Evolutionary conservation across 2,888 invertebrate species (phyloP), one percentile per base, ranked within the genome.

Genomic region (Sisyra nigra): DNA sequence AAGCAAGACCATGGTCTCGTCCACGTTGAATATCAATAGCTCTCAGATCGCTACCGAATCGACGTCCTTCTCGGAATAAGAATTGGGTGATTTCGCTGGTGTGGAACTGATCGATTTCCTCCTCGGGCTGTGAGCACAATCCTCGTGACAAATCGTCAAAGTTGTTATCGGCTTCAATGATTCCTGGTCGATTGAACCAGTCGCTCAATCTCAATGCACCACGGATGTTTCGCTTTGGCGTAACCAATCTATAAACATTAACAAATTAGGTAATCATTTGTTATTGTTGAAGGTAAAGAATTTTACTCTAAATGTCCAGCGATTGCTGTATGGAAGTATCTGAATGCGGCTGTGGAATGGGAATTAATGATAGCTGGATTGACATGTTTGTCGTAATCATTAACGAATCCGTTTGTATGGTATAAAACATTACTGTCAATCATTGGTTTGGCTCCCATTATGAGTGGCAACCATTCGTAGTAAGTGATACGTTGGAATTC

Each of bases 11-110:
- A 54, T 91, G 89, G 59, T 91, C 91, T 40, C 91, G 72, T 49
- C 84, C 83, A 48, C 91, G 72, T 57, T 91, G 89, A 48, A 91
- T 78, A 55, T 89, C 88, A 29, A 78, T 73, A 1, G 89, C 80
- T 35, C 84, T 74, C 46, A 91, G 65, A 60, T 91, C 91, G 8
- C 72, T 65, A 0, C 91, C 91, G 49, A 89, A 80, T 2, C 76
- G 74, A 55, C 70, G 74, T 47, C 73, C 75, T 15, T 75, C 71
- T 54, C 81, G 75, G 61, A 80, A 77, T 43, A 80, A 57, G 57
- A 65, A 77, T 50, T 73, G 68, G 3, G 77, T 79, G 41, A 79
- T 75, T 78, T 79, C 52, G 4, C 57, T 59, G 38, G 41, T 39
- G 39, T 35, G 43, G 41, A 44, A 36, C 35, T 30, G 77, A 59